Evolutionary conservation across 2,113 vertebrate genomes (phyloP), one percentile per base, ranked within the genome.

Genomic region (Poeciliopsis prolifica): DNA sequence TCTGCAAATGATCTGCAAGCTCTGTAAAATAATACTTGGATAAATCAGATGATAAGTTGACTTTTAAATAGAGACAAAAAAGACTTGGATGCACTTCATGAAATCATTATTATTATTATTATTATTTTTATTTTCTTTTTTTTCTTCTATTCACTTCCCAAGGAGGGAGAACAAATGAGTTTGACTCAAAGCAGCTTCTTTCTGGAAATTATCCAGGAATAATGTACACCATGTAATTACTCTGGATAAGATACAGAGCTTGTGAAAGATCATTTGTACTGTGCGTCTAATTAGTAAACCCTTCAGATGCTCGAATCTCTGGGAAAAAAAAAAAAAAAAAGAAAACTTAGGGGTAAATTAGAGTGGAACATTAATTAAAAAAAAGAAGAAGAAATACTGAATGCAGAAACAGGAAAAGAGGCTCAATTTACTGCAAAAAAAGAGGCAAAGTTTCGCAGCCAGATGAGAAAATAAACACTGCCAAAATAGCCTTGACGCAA

Each of bases 151-250:
- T 61, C 67, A 48, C 77, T 87, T 85, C 71, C 79, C 61, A 78
- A 85, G 87, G 67, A 86, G 68, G 72, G 82, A 72, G 86, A 86
- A 90, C 86, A 92, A 88, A 90, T 82, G 79, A 85, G 82, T 90
- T 83, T 91, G 92, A 93, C 91, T 94, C 89, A 88, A 93, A 90
- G 92, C 90, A 85, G 84, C 89, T 86, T 88, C 86, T 92, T 93
- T 92, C 91, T 94, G 92, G 93, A 94, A 94, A 92, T 93, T 91
- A 91, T 94, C 93, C 92, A 94, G 93, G 92, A 95, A 94, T 93
- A 93, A 94, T 92, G 92, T 89, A 92, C 86, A 91, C 82, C 84
- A 86, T 94, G 94, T 95, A 94, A 95, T 95, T 94, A 94, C 94
- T 89, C 87, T 65, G 89, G 91, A 93, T 90, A 93, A 94, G 93